Conservation (phyloP, 53 echinoderm and acorn worm species). For the Crossaster papposus region DNA sequence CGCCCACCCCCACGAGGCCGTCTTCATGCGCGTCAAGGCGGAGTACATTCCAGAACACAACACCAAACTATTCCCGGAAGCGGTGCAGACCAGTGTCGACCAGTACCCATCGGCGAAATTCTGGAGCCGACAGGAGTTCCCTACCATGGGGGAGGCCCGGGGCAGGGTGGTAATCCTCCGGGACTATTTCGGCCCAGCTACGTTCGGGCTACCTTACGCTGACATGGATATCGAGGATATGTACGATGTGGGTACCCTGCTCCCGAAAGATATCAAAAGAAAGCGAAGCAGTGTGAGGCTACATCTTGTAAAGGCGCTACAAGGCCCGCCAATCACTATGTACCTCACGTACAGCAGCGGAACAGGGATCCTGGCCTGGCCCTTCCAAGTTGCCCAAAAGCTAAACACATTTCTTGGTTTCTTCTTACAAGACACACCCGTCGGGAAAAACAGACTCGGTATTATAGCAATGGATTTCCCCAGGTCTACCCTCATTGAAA, state of each 20-base stretch:
- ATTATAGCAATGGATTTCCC: constrained; percentile 55
- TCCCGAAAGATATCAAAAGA: not conserved
- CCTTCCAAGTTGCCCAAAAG: not conserved
- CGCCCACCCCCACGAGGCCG: constrained; percentile 16
- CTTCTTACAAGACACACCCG: not conserved
- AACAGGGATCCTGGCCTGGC: constrained; percentile 29
- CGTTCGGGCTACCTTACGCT: constrained; percentile 42
- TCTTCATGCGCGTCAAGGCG: constrained; percentile 57
- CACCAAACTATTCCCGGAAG: constrained; percentile 31
- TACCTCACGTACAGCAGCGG: constrained; percentile 62
- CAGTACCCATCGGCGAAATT: constrained; percentile 20
- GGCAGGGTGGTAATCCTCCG: constrained; percentile 38
- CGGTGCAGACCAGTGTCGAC: constrained; percentile 28
- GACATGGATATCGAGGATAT: constrained; percentile 44
- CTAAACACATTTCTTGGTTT: constrained; percentile 7
- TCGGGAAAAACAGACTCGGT: constrained; percentile 9
- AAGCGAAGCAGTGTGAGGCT: constrained; percentile 28
- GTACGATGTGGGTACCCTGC: constrained; percentile 21
- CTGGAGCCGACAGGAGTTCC: constrained; percentile 24
- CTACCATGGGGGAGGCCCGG: constrained; percentile 12
- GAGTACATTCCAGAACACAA: constrained; percentile 37
- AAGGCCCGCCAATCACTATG: not conserved
- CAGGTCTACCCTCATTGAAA: not conserved
- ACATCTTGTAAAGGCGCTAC: constrained; percentile 36
- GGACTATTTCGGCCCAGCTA: constrained; percentile 32